Percentiles rank a stretch among this genome's conserved stretches.
Evolutionary conservation across 1,140 invertebrate species (phyloP).

Genomic region (Aphaenogaster ashmeadi): DNA sequence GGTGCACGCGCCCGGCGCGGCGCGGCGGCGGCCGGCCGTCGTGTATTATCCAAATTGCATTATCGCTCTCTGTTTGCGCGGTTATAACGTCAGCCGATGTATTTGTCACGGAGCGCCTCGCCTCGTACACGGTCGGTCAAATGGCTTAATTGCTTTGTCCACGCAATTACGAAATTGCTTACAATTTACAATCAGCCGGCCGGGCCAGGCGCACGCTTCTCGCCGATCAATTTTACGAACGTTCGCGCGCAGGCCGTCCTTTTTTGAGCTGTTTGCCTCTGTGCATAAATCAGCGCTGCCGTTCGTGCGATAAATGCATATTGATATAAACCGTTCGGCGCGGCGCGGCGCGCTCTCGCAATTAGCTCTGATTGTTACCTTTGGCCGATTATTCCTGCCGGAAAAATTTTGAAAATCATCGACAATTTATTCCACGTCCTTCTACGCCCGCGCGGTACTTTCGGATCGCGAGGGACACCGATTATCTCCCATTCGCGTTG

Average conservation of each 20-base stretch:
- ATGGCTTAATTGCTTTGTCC: slow-evolving; percentile 84
- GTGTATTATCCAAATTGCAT: slow-evolving; percentile 83
- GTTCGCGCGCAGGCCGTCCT: slow-evolving; percentile 48
- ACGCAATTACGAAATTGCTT: slow-evolving; percentile 84
- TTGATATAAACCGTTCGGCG: slow-evolving; percentile 60
- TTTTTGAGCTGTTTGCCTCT: slow-evolving; percentile 65
- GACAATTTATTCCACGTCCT: neutral
- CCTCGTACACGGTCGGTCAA: slow-evolving; percentile 78
- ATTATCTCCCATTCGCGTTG: neutral
- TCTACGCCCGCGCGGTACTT: neutral
- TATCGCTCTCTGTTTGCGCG: slow-evolving; percentile 80
- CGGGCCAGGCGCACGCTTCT: slow-evolving; percentile 36
- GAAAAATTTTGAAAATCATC: neutral
- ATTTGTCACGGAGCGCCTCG: slow-evolving; percentile 78
- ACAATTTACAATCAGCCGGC: slow-evolving; percentile 82
- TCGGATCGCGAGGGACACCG: neutral
- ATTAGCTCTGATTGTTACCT: slow-evolving; percentile 57
- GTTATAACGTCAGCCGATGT: slow-evolving; percentile 79
- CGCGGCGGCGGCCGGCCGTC: slow-evolving; percentile 62
- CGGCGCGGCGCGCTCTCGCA: slow-evolving; percentile 41
- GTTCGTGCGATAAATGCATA: slow-evolving; percentile 62
- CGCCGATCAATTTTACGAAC: slow-evolving; percentile 76
- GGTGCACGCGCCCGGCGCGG: slow-evolving; percentile 49
- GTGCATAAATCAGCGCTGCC: slow-evolving; percentile 71
- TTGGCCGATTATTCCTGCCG: slow-evolving; percentile 20